Base-by-base conservation (phyloP, 1,140 invertebrate species). In the Palaemon carinicauda region DNA sequence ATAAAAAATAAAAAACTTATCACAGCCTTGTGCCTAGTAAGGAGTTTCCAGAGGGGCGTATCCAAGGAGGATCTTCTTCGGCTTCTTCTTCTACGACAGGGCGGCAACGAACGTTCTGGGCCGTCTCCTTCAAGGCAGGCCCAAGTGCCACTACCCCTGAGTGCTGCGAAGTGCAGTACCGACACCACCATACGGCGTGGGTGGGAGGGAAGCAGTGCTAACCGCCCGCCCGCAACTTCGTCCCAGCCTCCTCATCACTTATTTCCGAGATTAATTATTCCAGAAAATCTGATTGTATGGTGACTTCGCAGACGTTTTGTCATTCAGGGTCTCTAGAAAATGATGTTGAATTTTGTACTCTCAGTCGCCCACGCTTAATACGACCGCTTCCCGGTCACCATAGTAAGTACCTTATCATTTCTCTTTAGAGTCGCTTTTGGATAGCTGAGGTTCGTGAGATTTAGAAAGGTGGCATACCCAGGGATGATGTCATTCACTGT, bases 101-200 rank as follows among this genome's bases (percentile, higher is more conserved):
- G 77, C 77, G 50, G 17, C 77, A 52, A 33, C 19, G 78, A 31
- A 27, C 54, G 27, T 80, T 19, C 54, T 10, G 15, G 33, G 27
- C 78, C 78, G 52, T 60, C 54, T 52, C 31, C 53, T 54, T 54
- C 56, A 14, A 52, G 52, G 54, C 53, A 60, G 54, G 53, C 78
- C 31, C 27, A 29, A 80, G 78, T 80, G 53, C 78, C 78, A 60
- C 78, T 80, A 80, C 24, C 53, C 24, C 53, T 27, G 78, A 80
- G 54, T 15, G 31, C 53, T 80, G 24, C 78, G 21, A 60, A 80
- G 78, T 80, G 78, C 78, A 80, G 78, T 80, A 80, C 78, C 53
- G 78, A 80, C 53, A 60, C 78, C 78, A 80, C 52, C 53, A 80
- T 80, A 80, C 78, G 53, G 54, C 56, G 78, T 54, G 77, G 77